Evolutionary conservation across 2,113 vertebrate species (phyloP), one percentile per base, ranked within the genome.

Genomic region (Mobula birostris): DNA sequence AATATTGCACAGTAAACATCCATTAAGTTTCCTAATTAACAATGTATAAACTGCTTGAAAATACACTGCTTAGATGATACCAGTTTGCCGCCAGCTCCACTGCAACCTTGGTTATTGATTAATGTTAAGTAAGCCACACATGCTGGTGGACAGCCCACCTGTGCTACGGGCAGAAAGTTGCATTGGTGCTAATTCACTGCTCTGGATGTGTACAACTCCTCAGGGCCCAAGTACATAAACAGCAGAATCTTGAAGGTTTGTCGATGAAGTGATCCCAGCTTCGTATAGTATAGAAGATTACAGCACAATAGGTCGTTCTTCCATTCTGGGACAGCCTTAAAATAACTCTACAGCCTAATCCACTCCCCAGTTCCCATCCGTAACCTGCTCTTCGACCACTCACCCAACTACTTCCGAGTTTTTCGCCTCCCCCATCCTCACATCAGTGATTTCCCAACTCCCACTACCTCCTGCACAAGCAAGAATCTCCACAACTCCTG

Each of bases 1-100:
- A 90, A 90, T 68, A 90, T 17, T 66, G 85, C 85, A 68, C 85
- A 66, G 85, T 90, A 90, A 90, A 90, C 85, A 90, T 63, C 85
- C 85, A 90, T 90, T 90, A 90, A 68, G 85, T 90, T 90, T 68
- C 85, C 85, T 90, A 90, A 90, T 90, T 90, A 90, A 68, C 85
- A 90, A 90, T 66, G 85, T 61, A 88, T 66, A 88, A 88, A 88
- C 58, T 88, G 85, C 32, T 90, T 29, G 61, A 66, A 32, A 66
- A 32, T 17, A 61, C 15, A 90, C 85, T 32, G 61, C n/a, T 66
- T 90, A 61, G 85, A 90, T 63, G 29, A 90, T n/a, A 5, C 85
- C 58, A 88, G 83, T n/a, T 63, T 87, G 83, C 12, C 12, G 58
- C 24, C 58, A 32, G 85, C 85, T n/a, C 61, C 85, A 32, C 1